A percentile compares a stretch with the other conserved stretches of the same genome.
These are phyloP conservation scores for Myiothlypis chrysogaster DNA, from an alignment of 2,797 vertebrate species.

Conservation along the genomic window DNA sequence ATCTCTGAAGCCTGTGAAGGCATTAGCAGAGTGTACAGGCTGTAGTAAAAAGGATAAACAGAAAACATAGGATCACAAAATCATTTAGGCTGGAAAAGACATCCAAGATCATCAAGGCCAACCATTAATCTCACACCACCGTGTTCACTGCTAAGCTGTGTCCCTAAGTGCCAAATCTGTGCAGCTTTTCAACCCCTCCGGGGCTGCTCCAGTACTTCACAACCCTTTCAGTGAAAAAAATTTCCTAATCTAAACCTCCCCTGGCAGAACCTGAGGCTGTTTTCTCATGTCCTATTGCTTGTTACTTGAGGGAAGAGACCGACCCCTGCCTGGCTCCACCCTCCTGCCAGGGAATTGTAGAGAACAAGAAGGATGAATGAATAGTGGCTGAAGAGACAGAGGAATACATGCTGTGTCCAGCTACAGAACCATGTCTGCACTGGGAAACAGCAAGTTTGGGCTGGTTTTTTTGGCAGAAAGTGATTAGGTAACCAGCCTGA, in stretches of 20 bases:
- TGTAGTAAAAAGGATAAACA: constrained; percentile 24
- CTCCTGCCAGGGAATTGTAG: background rate
- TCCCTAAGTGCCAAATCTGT: background rate
- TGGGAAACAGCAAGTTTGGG: background rate
- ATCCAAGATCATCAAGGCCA: background rate
- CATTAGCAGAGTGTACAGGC: background rate
- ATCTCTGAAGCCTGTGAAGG: constrained; percentile 27
- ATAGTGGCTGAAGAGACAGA: background rate
- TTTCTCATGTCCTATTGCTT: background rate
- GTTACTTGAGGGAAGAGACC: background rate
- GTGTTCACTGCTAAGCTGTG: background rate
- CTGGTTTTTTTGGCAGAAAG: background rate
- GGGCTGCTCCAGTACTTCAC: background rate
- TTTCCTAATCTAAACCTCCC: background rate
- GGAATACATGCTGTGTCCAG: background rate
- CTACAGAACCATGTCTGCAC: background rate
- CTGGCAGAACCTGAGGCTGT: background rate
- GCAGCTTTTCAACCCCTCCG: background rate
- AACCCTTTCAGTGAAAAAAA: background rate
- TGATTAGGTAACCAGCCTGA: background rate
- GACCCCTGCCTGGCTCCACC: background rate
- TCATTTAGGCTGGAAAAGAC: background rate
- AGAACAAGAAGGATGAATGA: background rate
- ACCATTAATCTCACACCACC: background rate
- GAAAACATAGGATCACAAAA: background rate